These are phyloP conservation scores for Pogonognathellus flavescens DNA, from an alignment of 1,140 invertebrate species.

Conservation along the genomic window DNA sequence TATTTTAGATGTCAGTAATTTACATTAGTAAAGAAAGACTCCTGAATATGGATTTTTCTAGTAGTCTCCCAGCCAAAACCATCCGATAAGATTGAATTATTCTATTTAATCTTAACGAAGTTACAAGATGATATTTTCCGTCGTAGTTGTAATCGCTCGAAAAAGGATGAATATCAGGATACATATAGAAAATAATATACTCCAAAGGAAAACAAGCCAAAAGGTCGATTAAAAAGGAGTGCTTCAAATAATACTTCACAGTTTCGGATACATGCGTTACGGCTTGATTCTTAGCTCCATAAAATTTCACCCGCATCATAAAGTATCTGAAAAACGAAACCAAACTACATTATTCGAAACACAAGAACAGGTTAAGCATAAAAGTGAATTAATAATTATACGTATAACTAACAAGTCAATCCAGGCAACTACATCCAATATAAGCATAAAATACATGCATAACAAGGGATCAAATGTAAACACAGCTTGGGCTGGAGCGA, in stretches of 20 bases:
- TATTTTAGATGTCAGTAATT: not conserved
- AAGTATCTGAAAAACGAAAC: slow-evolving; percentile 35
- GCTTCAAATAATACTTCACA: slow-evolving; percentile 83
- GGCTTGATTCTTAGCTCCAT: slow-evolving; percentile 47
- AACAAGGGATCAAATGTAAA: slow-evolving; percentile 56
- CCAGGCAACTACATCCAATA: slow-evolving; percentile 63
- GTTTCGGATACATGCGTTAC: slow-evolving; percentile 69
- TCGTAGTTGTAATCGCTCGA: not conserved
- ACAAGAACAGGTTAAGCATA: not conserved
- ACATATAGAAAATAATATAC: slow-evolving; percentile 2
- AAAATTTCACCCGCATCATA: slow-evolving; percentile 56
- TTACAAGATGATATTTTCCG: slow-evolving; percentile 37
- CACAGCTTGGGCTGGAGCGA: slow-evolving; percentile 52
- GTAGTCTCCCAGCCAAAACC: slow-evolving; percentile 18
- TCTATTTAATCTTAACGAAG: slow-evolving; percentile 55
- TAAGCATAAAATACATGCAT: slow-evolving; percentile 34
- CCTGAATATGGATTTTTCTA: slow-evolving; percentile 62
- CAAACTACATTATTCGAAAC: not conserved
- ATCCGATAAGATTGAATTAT: slow-evolving; percentile 61
- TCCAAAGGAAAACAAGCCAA: slow-evolving; percentile 93
- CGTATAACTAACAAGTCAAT: slow-evolving; percentile 60
- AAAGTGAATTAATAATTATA: no score
- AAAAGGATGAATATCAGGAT: slow-evolving; percentile 6
- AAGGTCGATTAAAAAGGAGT: slow-evolving; percentile 96
- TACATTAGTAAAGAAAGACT: slow-evolving; percentile 62